Evolutionary conservation across 2,113 vertebrate species (phyloP).

Genomic region (Barnardius zonarius): DNA sequence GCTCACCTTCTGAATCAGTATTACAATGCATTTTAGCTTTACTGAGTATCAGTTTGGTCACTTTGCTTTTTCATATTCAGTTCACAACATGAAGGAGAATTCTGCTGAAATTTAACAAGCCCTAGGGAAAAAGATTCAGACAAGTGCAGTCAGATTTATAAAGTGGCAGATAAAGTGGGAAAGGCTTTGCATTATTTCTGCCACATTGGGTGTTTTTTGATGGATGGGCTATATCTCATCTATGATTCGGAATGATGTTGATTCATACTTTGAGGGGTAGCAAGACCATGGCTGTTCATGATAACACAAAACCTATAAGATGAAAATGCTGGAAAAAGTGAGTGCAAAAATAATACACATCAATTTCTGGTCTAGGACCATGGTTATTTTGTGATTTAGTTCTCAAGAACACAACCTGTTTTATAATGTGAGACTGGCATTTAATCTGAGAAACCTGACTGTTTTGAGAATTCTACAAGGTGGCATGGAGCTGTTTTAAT

Average conservation of each 20-base stretch:
- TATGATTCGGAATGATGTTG: background rate
- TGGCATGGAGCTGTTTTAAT: conserved; percentile 24
- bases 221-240: background rate
- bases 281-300: background rate
- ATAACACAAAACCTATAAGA: background rate
- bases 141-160: conserved; percentile 65
- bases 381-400: conserved; percentile 23
- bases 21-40: conserved; percentile 45
- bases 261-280: background rate
- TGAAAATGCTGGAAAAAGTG: background rate
- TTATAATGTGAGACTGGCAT: conserved; percentile 33
- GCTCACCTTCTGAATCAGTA: conserved; percentile 37
- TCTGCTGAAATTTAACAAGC: conserved; percentile 66
- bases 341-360: background rate
- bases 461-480: conserved; percentile 40
- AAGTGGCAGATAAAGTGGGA: conserved; percentile 54
- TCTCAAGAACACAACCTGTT: conserved; percentile 13
- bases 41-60: conserved; percentile 33
- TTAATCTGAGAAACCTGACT: conserved; percentile 52
- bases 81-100: conserved; percentile 54
- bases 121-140: conserved; percentile 60
- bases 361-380: background rate
- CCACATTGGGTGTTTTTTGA: background rate
- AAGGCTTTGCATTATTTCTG: conserved; percentile 54
- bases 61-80: conserved; percentile 52